A percentile compares a stretch with the other conserved stretches of the same genome.
These are phyloP conservation scores for Neoaliturus tenellus DNA, from an alignment of 2,888 invertebrate species.

Conservation along the genomic window DNA sequence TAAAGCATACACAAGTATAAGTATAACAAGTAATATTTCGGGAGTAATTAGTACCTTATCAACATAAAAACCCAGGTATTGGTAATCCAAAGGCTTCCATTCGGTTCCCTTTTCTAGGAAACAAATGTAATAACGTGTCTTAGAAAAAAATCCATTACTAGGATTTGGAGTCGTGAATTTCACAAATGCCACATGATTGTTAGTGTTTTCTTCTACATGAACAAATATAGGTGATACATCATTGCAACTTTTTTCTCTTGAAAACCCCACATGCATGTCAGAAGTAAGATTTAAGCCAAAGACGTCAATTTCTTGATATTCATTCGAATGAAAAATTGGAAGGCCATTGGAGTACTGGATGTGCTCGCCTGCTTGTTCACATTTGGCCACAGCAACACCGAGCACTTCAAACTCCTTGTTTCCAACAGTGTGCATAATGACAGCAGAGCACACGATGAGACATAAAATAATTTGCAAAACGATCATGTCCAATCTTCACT, in stretches of 20 bases:
- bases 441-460: too few species aligned
- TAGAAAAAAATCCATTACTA: not conserved
- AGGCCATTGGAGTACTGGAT: not conserved
- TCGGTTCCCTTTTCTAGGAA: not conserved
- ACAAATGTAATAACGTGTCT: not conserved
- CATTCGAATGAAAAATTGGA: not conserved
- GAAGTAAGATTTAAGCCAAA: not conserved
- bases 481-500: too few species aligned
- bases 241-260: not conserved
- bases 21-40: not conserved
- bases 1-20: not conserved
- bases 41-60: not conserved
- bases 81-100: not conserved
- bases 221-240: not conserved
- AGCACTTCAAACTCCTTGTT: not conserved
- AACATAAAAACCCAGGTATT: not conserved
- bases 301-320: not conserved
- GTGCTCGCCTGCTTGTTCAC: not conserved
- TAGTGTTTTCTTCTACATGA: not conserved
- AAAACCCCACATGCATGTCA: not conserved
- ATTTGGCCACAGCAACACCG: not conserved
- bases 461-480: too few species aligned
- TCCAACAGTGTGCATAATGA: too few species aligned
- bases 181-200: not conserved
- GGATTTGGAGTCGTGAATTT: not conserved